Evolutionary conservation across 2,113 vertebrate species (phyloP).

Genomic region (Phrynosoma blainvillii): DNA sequence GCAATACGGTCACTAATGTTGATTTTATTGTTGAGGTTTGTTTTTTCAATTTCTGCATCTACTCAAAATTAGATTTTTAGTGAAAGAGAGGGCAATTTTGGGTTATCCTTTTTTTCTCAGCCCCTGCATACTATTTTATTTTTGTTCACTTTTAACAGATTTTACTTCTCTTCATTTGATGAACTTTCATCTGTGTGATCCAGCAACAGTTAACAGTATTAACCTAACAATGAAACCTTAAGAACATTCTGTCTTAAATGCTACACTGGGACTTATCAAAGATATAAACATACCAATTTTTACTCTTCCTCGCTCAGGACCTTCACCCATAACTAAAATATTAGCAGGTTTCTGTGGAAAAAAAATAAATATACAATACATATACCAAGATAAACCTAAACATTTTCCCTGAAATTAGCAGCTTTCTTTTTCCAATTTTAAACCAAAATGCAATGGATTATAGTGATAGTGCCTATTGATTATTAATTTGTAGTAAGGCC

Average conservation of each 20-base stretch:
- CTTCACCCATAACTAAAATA: constrained; percentile 99
- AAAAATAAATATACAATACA: constrained; percentile 82
- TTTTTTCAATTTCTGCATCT: constrained; percentile 36
- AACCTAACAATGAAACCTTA: constrained; percentile 64
- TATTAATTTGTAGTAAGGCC: constrained; percentile 43
- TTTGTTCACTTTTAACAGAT: constrained; percentile 47
- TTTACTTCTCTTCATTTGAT: constrained; percentile 44
- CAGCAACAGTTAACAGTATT: constrained; percentile 63
- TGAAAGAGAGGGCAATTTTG: constrained; percentile 34
- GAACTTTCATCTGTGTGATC: constrained; percentile 64
- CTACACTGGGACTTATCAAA: constrained; percentile 80
- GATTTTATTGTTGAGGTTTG: background rate
- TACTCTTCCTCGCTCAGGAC: constrained; percentile 98
- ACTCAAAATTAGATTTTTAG: constrained; percentile 57
- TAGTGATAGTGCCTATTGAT: constrained; percentile 41
- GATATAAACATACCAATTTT: constrained; percentile 94
- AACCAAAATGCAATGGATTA: constrained; percentile 64
- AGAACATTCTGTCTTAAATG: constrained; percentile 75
- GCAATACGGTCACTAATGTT: constrained; percentile 11
- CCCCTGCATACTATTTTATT: constrained; percentile 42
- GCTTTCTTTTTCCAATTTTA: constrained; percentile 72
- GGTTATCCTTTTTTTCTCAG: constrained; percentile 9
- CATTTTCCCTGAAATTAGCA: constrained; percentile 71
- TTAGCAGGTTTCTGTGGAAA: constrained; percentile 98
- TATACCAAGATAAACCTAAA: constrained; percentile 75